Base-by-base conservation (phyloP, 2,113 vertebrate species). In the Hipposideros armiger region DNA sequence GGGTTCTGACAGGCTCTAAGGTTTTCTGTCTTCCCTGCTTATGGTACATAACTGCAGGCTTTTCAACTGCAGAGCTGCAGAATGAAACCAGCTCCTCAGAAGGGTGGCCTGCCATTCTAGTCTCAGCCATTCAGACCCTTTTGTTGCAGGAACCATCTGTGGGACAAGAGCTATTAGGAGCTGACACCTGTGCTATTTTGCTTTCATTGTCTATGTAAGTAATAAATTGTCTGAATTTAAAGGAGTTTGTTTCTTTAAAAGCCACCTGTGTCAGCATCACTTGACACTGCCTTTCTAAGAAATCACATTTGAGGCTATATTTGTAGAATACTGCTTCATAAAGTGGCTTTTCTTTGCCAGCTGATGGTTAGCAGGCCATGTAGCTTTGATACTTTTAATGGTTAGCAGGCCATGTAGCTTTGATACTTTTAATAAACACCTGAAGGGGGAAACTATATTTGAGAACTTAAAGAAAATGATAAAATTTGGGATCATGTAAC, bases 51-150 rank as follows among this genome's bases (percentile, higher is more conserved):
- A n/a, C 8, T 4, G 0, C 11, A 86, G 50, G 17, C 52, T 90
- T 14, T 32, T 14, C n/a, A n/a, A 42, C 5, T 85, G 2, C 7
- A 10, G 17, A 54, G 1, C 3, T 42, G 15, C 15, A 10, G 2
- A 10, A 1, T 60, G 36, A 58, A 62, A n/a, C 28, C n/a, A 72
- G 8, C 28, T 70, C 5, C n/a, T 64, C 7, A 36, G 26, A 7
- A 52, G 1, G 9, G 0, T 15, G 2, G 9, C 4, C 42, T 3
- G 4, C 9, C 42, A 28, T 19, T 56, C 40, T 2, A 56, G 2
- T 62, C 45, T 81, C 7, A 0, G 8, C 69, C 90, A 50, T 52
- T 20, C 8, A 8, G 15, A 58, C 7, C 0, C 36, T 52, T 47
- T 26, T 14, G 40, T 64, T 88, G 81, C 15, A 60, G 1, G 62